Percentiles rank a stretch among this genome's conserved stretches.
phyloP scores from a whole-genome alignment of 2,113 vertebrate genomes.

The Halichoeres trimaculatus region DNA sequence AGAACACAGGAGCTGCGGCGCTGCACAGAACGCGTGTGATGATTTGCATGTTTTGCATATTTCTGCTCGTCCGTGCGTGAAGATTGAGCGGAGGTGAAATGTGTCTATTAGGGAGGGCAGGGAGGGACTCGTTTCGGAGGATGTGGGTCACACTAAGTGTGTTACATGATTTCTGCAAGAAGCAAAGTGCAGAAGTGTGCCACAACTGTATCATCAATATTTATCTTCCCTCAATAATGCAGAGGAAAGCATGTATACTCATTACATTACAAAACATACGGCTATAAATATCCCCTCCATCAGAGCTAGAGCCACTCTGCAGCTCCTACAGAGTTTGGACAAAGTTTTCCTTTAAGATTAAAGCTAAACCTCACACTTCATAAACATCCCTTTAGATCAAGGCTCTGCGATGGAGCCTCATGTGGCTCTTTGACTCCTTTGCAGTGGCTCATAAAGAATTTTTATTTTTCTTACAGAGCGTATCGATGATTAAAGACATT shows the following conservation, averaged over 20 bases:
- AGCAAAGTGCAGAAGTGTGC: slow-evolving; percentile 45
- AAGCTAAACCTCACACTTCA: no score
- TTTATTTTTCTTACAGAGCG: no score
- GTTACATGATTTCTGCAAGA: slow-evolving; percentile 21
- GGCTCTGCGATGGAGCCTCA: no score
- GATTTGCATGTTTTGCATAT: slow-evolving; percentile 2
- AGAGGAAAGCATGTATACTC: slow-evolving; percentile 42
- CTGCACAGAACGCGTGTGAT: slow-evolving; percentile 26
- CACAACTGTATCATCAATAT: slow-evolving; percentile 53
- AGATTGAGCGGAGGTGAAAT: slow-evolving; percentile 18
- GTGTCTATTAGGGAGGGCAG: slow-evolving; percentile 5
- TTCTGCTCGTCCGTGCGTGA: slow-evolving; percentile 7
- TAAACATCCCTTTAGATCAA: no score
- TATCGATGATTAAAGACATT: no score
- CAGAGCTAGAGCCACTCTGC: not conserved
- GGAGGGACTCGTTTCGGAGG: not conserved
- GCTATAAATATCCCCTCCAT: slow-evolving; percentile 21
- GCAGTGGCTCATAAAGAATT: no score
- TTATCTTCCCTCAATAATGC: slow-evolving; percentile 48
- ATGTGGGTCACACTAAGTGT: slow-evolving; percentile 23
- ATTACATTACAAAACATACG: slow-evolving; percentile 47
- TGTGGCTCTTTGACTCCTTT: no score
- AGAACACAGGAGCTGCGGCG: not conserved
- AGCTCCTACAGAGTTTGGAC: not conserved
- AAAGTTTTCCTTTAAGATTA: not conserved